A percentile compares a stretch with the other conserved stretches of the same genome.
These are phyloP conservation scores for Crotalus horridus DNA, from an alignment of 2,113 vertebrate species.

Conservation along the genomic window DNA sequence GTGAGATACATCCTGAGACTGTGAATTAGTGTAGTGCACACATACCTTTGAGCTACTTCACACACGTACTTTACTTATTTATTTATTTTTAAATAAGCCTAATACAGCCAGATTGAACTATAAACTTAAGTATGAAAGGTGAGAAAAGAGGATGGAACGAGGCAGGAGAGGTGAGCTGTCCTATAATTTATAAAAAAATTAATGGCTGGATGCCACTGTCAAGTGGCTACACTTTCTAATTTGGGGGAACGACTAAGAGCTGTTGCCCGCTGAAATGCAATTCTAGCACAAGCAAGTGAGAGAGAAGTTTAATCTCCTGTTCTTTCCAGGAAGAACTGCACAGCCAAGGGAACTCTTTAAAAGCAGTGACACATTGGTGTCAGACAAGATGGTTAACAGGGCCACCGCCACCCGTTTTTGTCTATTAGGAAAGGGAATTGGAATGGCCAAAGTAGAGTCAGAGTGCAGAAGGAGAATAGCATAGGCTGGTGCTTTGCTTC, in stretches of 20 bases:
- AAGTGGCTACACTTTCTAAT: constrained; percentile 21
- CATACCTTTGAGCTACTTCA: not conserved
- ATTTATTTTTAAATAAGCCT: not conserved
- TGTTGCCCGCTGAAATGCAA: constrained; percentile 21
- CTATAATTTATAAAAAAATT: constrained; percentile 37
- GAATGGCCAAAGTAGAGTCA: not conserved
- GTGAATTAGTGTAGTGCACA: constrained; percentile 4
- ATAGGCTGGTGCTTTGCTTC: not conserved
- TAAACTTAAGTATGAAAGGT: not conserved
- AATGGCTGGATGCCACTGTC: not conserved
- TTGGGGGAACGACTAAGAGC: constrained; percentile 20
- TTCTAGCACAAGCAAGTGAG: constrained; percentile 19
- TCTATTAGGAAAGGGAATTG: constrained; percentile 24
- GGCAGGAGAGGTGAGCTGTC: not conserved
- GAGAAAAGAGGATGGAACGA: not conserved
- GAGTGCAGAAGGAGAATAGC: constrained; percentile 25
- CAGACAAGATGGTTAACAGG: not conserved
- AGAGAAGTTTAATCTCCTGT: not conserved
- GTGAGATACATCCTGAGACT: not conserved
- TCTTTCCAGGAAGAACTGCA: not conserved
- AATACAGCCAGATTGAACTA: constrained; percentile 19
- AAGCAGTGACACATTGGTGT: constrained; percentile 4
- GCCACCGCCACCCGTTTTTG: constrained; percentile 1
- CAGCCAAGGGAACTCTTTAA: constrained; percentile 3
- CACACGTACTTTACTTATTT: not conserved